Base-by-base conservation (phyloP, 2,888 invertebrate genomes). In the Lasioglossum marginatum region DNA sequence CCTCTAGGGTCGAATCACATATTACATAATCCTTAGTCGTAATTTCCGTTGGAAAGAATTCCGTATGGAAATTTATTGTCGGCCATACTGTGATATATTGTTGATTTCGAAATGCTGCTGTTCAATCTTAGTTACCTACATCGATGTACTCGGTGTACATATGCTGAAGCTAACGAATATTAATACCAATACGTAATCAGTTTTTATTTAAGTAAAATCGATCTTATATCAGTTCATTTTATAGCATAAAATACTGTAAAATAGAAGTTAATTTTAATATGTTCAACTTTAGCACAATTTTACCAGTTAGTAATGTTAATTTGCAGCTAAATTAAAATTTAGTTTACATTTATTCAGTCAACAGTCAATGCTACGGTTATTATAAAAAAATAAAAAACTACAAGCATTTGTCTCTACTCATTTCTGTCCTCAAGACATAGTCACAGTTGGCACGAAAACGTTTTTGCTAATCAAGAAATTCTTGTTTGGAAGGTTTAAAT, bases 1-100 rank as follows among this genome's bases (percentile, higher is more conserved):
- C 82, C 89, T 82, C 79, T 88, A 90, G 89, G 90, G 88, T 91
- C 86, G 87, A 90, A 91, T 91, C 91, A 92, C 91, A 90, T 92
- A 92, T 92, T 92, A 90, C 89, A 84, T 90, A 91, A 92, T 85
- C 83, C 89, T 77, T 82, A 79, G 71, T 82, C 82, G 85, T 89
- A 89, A 91, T 89, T 91, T 86, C 83, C 76, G 81, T 77, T 68
- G 73, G 79, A 88, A 88, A 86, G 82, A 89, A 90, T 83, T 86
- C 71, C 37, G 57, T 63, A 77, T 82, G 45, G 19, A 78, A 77
- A 83, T 82, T 73, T 73, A 82, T 77, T 23, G 43, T 34, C 73
- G 27, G 2, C 23, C 4, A 12, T 52, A 27, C 8, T 16, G 6
- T n/a, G n/a, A 76, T 71, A 23, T 37, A 16, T 37, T 43, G 10